Evolutionary conservation across 2,113 vertebrate genomes (phyloP).

Genomic region (Pangasianodon gigas): DNA sequence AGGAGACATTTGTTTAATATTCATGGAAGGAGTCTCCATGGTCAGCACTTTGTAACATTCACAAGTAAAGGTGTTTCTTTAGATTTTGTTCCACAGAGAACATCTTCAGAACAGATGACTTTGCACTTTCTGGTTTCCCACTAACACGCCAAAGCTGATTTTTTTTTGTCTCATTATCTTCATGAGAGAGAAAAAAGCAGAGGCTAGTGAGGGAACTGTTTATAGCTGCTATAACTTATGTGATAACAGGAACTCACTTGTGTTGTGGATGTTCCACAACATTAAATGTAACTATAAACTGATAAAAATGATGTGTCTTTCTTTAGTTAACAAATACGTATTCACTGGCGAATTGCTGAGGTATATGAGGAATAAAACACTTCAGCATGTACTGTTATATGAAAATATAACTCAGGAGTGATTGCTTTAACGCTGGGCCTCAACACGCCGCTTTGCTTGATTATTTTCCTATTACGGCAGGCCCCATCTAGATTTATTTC

Average conservation of each 20-base stretch:
- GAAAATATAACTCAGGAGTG: neutral
- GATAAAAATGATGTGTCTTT: neutral
- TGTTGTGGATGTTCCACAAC: neutral
- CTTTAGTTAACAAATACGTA: neutral
- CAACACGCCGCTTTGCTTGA: neutral
- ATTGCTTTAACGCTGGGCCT: neutral
- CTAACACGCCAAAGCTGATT: neutral
- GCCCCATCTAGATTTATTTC: neutral
- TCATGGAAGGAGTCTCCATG: neutral
- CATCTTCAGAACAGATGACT: neutral
- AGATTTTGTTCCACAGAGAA: neutral
- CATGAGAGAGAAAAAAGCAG: neutral
- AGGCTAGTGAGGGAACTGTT: neutral
- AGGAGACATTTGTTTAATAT: neutral
- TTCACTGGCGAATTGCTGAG: neutral
- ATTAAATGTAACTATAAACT: neutral
- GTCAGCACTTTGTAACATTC: neutral
- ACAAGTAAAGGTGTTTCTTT: neutral
- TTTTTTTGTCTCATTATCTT: neutral
- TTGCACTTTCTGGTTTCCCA: neutral
- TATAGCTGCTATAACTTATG: neutral
- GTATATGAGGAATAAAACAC: neutral
- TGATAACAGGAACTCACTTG: neutral
- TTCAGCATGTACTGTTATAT: neutral
- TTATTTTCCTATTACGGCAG: neutral